Evolutionary conservation across 1,140 invertebrate species (phyloP), one percentile per base, ranked within the genome.

Genomic region (Pemphigus obesinymphae): DNA sequence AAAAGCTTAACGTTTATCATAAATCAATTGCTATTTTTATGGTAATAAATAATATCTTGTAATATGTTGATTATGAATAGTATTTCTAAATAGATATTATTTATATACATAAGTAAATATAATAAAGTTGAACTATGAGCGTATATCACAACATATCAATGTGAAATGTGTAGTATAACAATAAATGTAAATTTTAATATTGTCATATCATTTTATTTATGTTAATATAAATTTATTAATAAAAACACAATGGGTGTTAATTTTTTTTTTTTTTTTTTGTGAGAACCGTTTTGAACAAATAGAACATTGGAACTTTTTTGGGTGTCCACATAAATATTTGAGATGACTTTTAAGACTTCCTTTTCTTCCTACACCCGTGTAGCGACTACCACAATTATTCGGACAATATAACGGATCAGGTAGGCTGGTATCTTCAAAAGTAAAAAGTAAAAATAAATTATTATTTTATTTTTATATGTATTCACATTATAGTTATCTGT

Each of bases 301-400:
- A 13, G 68, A 10, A 61, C 83, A 84, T 15, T 37, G 26, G 45
- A 82, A 83, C 26, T 68, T 26, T 15, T 81, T 72, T 23, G 58
- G 63, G 34, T 73, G 66, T 15, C 82, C 82, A 45, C 83, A 84
- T 66, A 82, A 75, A 40, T 81, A 84, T 58, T 58, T 73, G 17
- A 55, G 6, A 55, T 83, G 83, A 6, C 87, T 29, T 17, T 23
- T 37, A 23, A 82, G 50, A 75, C 34, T 83, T 82, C 84, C 83
- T 23, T 84, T 83, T 78, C 85, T 85, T 23, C n/a, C 10, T 37
- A 17, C 26, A 8, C 34, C 15, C 20, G 29, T 55, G 26, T 55
- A 55, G 75, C 26, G 17, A 20, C 13, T 3, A 20, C 48, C 48
- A 20, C 48, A 50, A 40, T 8, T 8, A 40, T 40, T 40, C 8